Percentiles rank a stretch among this genome's conserved stretches.
These are phyloP conservation scores for Zaprionus vittiger DNA, from an alignment of 1,140 invertebrate genomes.

Conservation along the genomic window DNA sequence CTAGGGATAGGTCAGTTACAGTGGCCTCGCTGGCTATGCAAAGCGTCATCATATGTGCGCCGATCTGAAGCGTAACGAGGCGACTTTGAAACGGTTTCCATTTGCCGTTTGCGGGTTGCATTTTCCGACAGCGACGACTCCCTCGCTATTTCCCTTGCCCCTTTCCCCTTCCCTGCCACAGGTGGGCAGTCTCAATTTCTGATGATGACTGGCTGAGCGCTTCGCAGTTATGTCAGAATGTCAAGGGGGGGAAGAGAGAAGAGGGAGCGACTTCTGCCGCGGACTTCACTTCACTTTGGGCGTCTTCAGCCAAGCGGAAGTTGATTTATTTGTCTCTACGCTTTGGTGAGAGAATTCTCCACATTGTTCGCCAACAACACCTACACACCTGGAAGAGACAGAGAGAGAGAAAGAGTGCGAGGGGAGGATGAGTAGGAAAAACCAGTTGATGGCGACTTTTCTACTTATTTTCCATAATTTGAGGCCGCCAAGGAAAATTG, in stretches of 20 bases:
- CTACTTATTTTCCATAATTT: slow-evolving; percentile 48
- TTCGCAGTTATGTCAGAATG: slow-evolving; percentile 71
- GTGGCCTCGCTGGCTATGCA: slow-evolving; percentile 49
- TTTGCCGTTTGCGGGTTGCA: slow-evolving; percentile 25
- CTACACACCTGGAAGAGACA: slow-evolving; percentile 40
- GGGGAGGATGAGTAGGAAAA: neutral
- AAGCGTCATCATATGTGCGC: slow-evolving; percentile 53
- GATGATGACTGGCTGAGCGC: slow-evolving; percentile 64
- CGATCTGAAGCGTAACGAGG: slow-evolving; percentile 73
- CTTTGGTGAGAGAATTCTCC: slow-evolving; percentile 71
- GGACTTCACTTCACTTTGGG: slow-evolving; percentile 36
- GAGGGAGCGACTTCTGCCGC: slow-evolving; percentile 23
- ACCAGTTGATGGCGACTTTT: slow-evolving; percentile 32
- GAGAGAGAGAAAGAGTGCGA: neutral
- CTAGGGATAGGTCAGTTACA: slow-evolving; percentile 65
- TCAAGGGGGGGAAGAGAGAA: neutral
- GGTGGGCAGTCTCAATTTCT: slow-evolving; percentile 65
- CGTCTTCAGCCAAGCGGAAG: slow-evolving; percentile 69
- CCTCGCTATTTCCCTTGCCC: slow-evolving; percentile 7
- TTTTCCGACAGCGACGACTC: neutral
- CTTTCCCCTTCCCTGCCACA: slow-evolving; percentile 29
- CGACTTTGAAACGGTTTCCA: slow-evolving; percentile 62
- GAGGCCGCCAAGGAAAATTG: slow-evolving; percentile 63
- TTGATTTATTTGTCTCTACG: slow-evolving; percentile 69
- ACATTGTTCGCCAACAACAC: slow-evolving; percentile 63